Percentiles rank a stretch among this genome's conserved stretches.
Evolutionary conservation across 2,888 invertebrate genomes (phyloP).

Genomic region (Ethmia dodecea): DNA sequence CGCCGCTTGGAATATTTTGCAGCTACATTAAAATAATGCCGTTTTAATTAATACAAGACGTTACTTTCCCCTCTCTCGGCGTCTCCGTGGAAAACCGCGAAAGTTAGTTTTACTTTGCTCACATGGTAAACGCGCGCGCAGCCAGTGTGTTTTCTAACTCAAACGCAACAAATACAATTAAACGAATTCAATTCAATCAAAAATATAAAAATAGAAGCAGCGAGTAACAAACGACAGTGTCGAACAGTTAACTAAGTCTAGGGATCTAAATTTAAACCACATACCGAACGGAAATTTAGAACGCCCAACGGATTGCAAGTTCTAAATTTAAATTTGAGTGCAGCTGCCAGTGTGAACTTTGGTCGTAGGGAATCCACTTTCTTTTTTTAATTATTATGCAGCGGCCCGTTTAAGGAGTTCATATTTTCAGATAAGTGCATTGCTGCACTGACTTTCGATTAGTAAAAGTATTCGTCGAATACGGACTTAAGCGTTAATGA

Average conservation of each 20-base stretch:
- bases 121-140: slow-evolving; percentile 41
- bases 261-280: slow-evolving; percentile 66
- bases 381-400: slow-evolving; percentile 15
- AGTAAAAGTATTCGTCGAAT: not conserved
- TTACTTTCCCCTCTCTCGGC: slow-evolving; percentile 64
- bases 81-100: slow-evolving; percentile 61
- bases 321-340: slow-evolving; percentile 62
- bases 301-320: slow-evolving; percentile 67
- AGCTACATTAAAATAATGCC: slow-evolving; percentile 44
- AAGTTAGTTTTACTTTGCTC: slow-evolving; percentile 45
- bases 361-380: slow-evolving; percentile 53
- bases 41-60: slow-evolving; percentile 53
- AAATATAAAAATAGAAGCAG: slow-evolving; percentile 19
- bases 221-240: slow-evolving; percentile 33
- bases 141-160: slow-evolving; percentile 13
- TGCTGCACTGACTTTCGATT: slow-evolving; percentile 13
- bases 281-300: slow-evolving; percentile 72
- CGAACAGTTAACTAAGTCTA: slow-evolving; percentile 69
- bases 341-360: slow-evolving; percentile 72
- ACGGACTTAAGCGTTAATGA: not conserved
- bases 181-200: slow-evolving; percentile 7
- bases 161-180: slow-evolving; percentile 4
- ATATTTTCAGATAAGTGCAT: slow-evolving; percentile 2
- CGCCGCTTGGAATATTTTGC: slow-evolving; percentile 37
- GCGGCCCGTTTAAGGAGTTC: slow-evolving; percentile 13